These are phyloP conservation scores for Odocoileus virginianus DNA, from an alignment of 2,113 vertebrate species.

Conservation along the genomic window DNA sequence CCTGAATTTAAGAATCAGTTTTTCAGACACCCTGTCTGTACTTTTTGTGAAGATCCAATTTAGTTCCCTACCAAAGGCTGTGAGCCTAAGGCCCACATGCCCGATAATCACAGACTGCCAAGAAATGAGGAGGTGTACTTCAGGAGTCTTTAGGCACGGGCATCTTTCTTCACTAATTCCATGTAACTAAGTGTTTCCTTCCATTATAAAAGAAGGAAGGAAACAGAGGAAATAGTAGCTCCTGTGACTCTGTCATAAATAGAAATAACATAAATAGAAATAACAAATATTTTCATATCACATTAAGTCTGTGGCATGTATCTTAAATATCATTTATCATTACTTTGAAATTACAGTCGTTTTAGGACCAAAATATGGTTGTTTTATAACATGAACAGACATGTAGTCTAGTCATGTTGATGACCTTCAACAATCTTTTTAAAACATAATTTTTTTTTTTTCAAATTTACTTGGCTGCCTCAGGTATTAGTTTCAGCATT, in stretches of 20 bases:
- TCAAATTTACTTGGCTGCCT: background rate
- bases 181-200: background rate
- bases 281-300: background rate
- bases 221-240: background rate
- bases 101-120: background rate
- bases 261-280: background rate
- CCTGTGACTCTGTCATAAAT: background rate
- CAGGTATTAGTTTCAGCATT: background rate
- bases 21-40: background rate
- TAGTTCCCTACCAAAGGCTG: background rate
- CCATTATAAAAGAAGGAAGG: background rate
- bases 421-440: background rate
- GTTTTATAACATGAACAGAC: background rate
- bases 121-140: background rate
- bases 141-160: background rate
- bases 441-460: background rate
- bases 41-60: background rate
- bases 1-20: background rate
- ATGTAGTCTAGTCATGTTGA: background rate
- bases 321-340: background rate
- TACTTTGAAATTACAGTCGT: background rate
- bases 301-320: background rate
- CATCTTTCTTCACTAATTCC: background rate
- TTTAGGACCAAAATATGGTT: background rate
- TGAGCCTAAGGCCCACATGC: background rate